These are phyloP conservation scores for Megaceryle maxima DNA, from an alignment of 2,113 vertebrate species.

Conservation along the genomic window DNA sequence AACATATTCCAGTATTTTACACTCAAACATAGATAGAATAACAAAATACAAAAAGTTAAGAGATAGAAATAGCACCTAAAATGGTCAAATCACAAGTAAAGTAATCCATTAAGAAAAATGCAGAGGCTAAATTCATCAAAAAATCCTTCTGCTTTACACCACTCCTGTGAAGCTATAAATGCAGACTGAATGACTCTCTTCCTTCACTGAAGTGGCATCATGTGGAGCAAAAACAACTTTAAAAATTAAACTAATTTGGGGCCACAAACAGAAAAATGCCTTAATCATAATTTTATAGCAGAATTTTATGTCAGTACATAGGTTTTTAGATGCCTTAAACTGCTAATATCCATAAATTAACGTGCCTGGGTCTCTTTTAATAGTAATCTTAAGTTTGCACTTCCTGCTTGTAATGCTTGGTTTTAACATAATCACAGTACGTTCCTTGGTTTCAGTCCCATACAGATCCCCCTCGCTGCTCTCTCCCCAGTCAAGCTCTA, in stretches of 20 bases:
- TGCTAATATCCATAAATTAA: conserved; percentile 47
- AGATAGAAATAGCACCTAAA: not conserved
- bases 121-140: not conserved
- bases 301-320: not conserved
- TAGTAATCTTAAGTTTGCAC: conserved; percentile 33
- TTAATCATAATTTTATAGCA: not conserved
- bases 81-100: not conserved
- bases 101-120: not conserved
- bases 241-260: conserved; percentile 6
- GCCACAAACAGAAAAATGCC: conserved; percentile 21
- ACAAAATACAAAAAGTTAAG: not conserved
- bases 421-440: conserved; percentile 31
- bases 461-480: not conserved
- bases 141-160: not conserved
- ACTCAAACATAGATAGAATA: not conserved
- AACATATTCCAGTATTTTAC: not conserved
- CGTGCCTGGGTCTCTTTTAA: conserved; percentile 8
- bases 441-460: not conserved
- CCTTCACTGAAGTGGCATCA: not conserved
- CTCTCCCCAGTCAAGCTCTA: not conserved
- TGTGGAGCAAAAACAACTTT: not conserved
- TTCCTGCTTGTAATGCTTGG: not conserved
- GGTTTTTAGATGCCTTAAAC: conserved; percentile 21
- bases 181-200: not conserved
- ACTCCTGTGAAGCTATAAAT: not conserved